Evolutionary conservation across 2,888 invertebrate genomes (phyloP).

Genomic region (Octonoba sinensis): DNA sequence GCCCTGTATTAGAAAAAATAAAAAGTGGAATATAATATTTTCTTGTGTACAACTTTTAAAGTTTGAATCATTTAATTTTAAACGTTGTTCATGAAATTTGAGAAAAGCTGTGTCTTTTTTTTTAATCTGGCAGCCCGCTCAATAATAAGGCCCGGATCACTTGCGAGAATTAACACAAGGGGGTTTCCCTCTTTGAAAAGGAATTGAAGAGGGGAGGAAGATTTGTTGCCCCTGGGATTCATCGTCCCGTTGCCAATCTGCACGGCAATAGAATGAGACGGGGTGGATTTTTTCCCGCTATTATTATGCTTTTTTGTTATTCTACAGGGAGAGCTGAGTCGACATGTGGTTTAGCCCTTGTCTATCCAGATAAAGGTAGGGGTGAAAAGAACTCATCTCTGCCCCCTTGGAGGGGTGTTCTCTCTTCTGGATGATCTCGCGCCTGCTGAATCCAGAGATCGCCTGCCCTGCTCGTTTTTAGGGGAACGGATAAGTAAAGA

Average conservation of each 20-base stretch:
- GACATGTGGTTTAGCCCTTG: constrained; percentile 64
- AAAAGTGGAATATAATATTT: no score
- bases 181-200: constrained; percentile 19
- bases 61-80: no score
- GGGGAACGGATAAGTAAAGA: no score
- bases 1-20: no score
- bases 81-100: no score
- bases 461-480: no score
- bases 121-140: no score
- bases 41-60: no score
- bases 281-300: neutral
- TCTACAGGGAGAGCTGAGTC: constrained; percentile 51
- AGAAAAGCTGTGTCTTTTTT: no score
- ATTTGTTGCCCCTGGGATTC: constrained; percentile 50
- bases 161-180: constrained; percentile 60
- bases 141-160: constrained; percentile 37
- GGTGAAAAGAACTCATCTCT: constrained; percentile 12
- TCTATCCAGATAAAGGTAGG: constrained; percentile 24
- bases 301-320: constrained; percentile 44
- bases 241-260: constrained; percentile 17
- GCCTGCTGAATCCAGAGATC: no score
- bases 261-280: constrained; percentile 14
- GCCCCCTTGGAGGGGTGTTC: no score
- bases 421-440: no score
- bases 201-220: constrained; percentile 37